Percentiles rank a stretch among this genome's conserved stretches.
Evolutionary conservation across 2,888 invertebrate genomes (phyloP).

Genomic region (Tholera decimalis): DNA sequence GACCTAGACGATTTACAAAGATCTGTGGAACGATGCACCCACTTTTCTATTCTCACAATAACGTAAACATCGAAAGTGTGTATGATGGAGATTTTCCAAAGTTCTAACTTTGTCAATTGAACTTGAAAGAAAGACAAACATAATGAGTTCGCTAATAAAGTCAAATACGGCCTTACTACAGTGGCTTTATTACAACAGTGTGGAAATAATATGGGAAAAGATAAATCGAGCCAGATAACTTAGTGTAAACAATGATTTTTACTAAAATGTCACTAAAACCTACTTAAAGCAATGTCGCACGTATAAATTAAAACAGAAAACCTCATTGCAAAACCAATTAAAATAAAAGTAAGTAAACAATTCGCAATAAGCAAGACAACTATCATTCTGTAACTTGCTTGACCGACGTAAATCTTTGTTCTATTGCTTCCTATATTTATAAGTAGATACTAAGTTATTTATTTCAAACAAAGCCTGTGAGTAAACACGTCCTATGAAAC

Average conservation of each 20-base stretch:
- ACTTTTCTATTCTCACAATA: slow-evolving; percentile 22
- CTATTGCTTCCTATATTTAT: slow-evolving; percentile 47
- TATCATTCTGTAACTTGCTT: slow-evolving; percentile 18
- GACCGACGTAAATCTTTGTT: slow-evolving; percentile 49
- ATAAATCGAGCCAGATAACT: slow-evolving; percentile 21
- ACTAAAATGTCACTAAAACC: slow-evolving; percentile 24
- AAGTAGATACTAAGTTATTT: slow-evolving; percentile 17
- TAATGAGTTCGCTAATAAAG: slow-evolving; percentile 1
- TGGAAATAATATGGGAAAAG: slow-evolving; percentile 22
- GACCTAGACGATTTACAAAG: slow-evolving; percentile 41
- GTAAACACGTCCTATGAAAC: slow-evolving; percentile 51
- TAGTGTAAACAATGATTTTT: background rate
- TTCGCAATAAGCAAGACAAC: slow-evolving; percentile 23
- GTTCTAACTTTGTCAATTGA: no score
- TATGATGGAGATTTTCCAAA: no score
- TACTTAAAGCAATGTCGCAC: background rate
- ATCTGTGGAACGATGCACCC: slow-evolving; percentile 1
- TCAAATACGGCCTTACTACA: background rate
- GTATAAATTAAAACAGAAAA: no score
- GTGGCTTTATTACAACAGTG: slow-evolving; percentile 13
- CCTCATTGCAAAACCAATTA: background rate
- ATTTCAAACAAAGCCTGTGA: slow-evolving; percentile 43
- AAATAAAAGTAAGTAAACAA: slow-evolving; percentile 6
- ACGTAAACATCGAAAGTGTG: slow-evolving; percentile 21
- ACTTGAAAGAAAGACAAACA: slow-evolving; percentile 1